phyloP scores from a whole-genome alignment of 92 coral and sea anemone species.

The Muricea muricata region DNA sequence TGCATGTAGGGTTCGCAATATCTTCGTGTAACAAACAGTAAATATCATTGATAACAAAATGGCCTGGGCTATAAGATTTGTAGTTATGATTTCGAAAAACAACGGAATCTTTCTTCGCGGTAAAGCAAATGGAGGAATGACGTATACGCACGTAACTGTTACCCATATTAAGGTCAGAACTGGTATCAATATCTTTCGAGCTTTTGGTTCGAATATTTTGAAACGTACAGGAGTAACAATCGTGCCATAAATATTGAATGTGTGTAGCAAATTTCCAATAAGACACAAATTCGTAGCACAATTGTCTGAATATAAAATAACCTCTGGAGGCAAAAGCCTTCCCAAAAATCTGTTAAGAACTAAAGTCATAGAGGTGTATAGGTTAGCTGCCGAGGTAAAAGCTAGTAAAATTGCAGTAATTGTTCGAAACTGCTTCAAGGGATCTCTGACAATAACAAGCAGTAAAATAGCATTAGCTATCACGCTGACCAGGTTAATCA shows the following conservation, averaged over 20 bases:
- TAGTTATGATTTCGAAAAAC: neutral
- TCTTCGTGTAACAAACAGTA: neutral
- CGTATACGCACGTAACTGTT: neutral
- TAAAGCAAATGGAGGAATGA: neutral
- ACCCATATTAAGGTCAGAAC: neutral
- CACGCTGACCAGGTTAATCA: neutral
- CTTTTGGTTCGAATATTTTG: neutral
- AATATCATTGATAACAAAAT: neutral
- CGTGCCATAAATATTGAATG: neutral
- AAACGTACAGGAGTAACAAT: neutral
- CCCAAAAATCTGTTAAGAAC: neutral
- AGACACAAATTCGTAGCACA: neutral
- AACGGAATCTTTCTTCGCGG: neutral
- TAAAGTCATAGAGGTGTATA: neutral
- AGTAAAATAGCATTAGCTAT: neutral
- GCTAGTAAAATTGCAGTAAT: slow-evolving; percentile 2
- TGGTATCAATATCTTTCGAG: neutral
- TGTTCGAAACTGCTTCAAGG: neutral
- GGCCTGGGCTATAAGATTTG: neutral
- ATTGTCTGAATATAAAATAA: neutral
- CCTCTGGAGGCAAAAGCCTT: neutral
- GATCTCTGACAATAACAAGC: neutral
- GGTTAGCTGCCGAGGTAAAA: slow-evolving; percentile 4
- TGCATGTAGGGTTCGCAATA: neutral
- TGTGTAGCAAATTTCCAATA: neutral